Percentiles rank a stretch among this genome's conserved stretches.
Conservation (phyloP, 2,888 invertebrate species). For the Anarsia innoxiella region DNA sequence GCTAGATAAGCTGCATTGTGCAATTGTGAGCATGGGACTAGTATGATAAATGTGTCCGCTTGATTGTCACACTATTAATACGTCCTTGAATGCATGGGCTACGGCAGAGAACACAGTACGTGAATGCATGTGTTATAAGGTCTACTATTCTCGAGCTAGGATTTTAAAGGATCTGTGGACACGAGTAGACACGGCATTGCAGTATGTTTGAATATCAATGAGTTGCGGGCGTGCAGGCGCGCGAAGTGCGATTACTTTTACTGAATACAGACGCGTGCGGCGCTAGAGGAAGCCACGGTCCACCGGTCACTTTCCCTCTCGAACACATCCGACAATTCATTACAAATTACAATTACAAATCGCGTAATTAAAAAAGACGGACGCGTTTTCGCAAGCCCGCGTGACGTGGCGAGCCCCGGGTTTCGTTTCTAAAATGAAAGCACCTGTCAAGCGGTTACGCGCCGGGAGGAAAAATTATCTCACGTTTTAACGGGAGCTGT, state of each 20-base stretch:
- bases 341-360: slow-evolving; percentile 36
- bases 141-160: no score
- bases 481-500: slow-evolving; percentile 22
- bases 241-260: slow-evolving; percentile 20
- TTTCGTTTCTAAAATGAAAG: slow-evolving; percentile 49
- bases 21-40: slow-evolving; percentile 46
- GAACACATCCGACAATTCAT: slow-evolving; percentile 37
- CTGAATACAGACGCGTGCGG: slow-evolving; percentile 19
- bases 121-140: no score
- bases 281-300: slow-evolving; percentile 50
- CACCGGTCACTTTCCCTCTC: slow-evolving; percentile 65
- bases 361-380: slow-evolving; percentile 29
- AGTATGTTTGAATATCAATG: slow-evolving; percentile 26
- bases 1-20: slow-evolving; percentile 67
- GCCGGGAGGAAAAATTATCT: slow-evolving; percentile 26
- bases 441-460: slow-evolving; percentile 33
- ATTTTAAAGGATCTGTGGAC: no score
- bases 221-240: slow-evolving; percentile 33
- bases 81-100: slow-evolving; percentile 57
- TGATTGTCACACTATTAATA: slow-evolving; percentile 58
- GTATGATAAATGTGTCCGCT: slow-evolving; percentile 54
- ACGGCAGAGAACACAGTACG: slow-evolving; percentile 27
- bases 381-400: slow-evolving; percentile 33
- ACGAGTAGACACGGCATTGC: slow-evolving; percentile 14
- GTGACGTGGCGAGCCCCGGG: slow-evolving; percentile 33